Conservation (phyloP, 2,888 invertebrate species). For the Aphodius sticticus region DNA sequence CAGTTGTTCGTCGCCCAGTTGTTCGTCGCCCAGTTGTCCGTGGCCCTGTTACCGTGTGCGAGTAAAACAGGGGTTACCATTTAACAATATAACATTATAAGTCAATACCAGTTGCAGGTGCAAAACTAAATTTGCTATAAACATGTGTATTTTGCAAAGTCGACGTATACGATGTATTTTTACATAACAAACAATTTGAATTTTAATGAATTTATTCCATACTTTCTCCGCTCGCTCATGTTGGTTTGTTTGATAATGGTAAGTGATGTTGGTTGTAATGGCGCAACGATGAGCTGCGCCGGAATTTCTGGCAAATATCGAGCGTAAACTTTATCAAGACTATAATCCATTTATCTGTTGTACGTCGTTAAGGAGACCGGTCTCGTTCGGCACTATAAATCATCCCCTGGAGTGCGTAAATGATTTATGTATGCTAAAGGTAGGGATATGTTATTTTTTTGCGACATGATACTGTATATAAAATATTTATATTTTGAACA, state of each 20-base stretch:
- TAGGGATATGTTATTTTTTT: constrained; percentile 6
- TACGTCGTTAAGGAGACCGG: constrained; percentile 19
- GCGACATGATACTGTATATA: constrained; percentile 13
- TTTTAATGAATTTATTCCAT: too few relatives aligned
- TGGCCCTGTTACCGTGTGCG: too few relatives aligned
- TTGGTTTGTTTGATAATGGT: not conserved
- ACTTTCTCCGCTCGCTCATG: too few relatives aligned
- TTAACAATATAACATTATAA: too few relatives aligned
- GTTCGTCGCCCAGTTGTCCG: too few relatives aligned
- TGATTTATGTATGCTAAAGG: constrained; percentile 21
- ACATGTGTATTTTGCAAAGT: too few relatives aligned
- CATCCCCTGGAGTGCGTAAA: constrained; percentile 16
- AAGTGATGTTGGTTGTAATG: not conserved
- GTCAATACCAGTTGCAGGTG: too few relatives aligned
- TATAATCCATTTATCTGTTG: constrained; percentile 26
- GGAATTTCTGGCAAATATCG: not conserved
- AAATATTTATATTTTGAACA: constrained; percentile 11
- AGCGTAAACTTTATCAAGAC: constrained; percentile 25
- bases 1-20: too few relatives aligned
- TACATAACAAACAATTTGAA: too few relatives aligned
- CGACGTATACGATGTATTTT: too few relatives aligned
- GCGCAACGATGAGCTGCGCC: not conserved
- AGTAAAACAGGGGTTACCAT: too few relatives aligned
- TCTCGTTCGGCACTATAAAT: constrained; percentile 17
- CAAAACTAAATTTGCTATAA: too few relatives aligned